A percentile compares a stretch with the other conserved stretches of the same genome.
Conservation (phyloP, 2,797 vertebrate genomes). For the Pangasius krempfi region DNA sequence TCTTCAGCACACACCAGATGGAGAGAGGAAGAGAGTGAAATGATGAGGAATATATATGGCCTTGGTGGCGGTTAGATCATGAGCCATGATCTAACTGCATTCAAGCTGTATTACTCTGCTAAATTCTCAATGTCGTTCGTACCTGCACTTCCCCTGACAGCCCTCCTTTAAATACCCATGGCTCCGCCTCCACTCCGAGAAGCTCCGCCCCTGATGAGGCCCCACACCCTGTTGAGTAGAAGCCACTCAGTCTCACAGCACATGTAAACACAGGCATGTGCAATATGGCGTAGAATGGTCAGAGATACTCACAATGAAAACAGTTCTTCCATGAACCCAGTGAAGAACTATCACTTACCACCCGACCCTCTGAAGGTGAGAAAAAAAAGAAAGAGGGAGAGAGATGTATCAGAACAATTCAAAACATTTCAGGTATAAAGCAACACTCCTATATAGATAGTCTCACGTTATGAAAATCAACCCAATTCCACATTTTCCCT, state of each 20-base stretch:
- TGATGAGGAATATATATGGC: neutral
- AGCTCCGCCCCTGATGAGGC: constrained; percentile 71
- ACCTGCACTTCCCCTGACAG: constrained; percentile 87
- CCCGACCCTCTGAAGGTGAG: constrained; percentile 75
- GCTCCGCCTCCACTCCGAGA: constrained; percentile 77
- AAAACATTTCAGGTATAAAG: neutral
- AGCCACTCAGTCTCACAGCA: neutral
- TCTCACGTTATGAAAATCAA: neutral
- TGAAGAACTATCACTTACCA: constrained; percentile 75
- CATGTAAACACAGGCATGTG: too few species aligned
- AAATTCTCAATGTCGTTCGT: constrained; percentile 27
- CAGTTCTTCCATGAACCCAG: constrained; percentile 83
- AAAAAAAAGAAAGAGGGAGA: neutral
- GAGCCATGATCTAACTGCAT: neutral
- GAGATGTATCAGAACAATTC: neutral
- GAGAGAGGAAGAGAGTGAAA: neutral
- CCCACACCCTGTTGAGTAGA: constrained; percentile 78
- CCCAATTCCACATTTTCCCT: neutral
- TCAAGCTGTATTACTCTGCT: neutral
- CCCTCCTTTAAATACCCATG: constrained; percentile 82
- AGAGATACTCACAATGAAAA: constrained; percentile 82
- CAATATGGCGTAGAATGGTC: neutral
- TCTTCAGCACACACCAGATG: constrained; percentile 65
- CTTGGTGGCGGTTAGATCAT: too few species aligned
- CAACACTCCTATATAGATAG: neutral